A percentile compares a stretch with the other conserved stretches of the same genome.
Evolutionary conservation across 2,888 invertebrate species (phyloP).

Genomic region (Apodemia zela): DNA sequence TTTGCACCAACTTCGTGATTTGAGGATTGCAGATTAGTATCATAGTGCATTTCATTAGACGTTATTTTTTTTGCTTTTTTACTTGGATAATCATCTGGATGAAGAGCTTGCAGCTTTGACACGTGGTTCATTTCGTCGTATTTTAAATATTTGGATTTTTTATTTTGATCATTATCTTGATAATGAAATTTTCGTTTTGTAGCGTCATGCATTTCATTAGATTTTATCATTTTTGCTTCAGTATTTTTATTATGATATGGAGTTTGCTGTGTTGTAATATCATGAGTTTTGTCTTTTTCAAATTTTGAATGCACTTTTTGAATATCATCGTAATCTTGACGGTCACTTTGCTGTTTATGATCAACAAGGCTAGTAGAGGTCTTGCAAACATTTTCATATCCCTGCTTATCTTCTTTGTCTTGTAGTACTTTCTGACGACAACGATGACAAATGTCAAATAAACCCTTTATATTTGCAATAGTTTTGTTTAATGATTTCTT

Average conservation of each 20-base stretch:
- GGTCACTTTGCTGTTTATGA: background rate
- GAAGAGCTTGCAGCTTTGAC: too few species aligned
- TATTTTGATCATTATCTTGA: too few species aligned
- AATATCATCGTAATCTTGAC: background rate
- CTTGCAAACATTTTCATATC: constrained; percentile 40
- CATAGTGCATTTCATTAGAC: background rate
- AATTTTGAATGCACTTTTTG: background rate
- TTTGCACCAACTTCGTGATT: background rate
- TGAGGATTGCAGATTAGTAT: background rate
- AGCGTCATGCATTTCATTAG: background rate
- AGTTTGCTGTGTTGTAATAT: background rate
- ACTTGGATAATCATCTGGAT: background rate
- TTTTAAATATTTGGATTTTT: too few species aligned
- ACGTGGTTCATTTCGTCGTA: too few species aligned
- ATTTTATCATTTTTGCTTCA: background rate
- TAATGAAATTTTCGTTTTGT: background rate
- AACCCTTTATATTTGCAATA: constrained; percentile 39
- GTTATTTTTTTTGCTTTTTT: background rate
- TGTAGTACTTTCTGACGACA: constrained; percentile 39
- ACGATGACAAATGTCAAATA: constrained; percentile 52
- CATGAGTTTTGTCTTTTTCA: background rate
- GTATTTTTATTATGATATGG: background rate
- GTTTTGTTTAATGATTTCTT: constrained; percentile 40
- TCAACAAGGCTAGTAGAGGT: background rate
- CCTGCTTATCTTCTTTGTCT: constrained; percentile 41